Evolutionary conservation across 2,888 invertebrate species (phyloP), one percentile per base, ranked within the genome.

Genomic region (Noctua janthina): DNA sequence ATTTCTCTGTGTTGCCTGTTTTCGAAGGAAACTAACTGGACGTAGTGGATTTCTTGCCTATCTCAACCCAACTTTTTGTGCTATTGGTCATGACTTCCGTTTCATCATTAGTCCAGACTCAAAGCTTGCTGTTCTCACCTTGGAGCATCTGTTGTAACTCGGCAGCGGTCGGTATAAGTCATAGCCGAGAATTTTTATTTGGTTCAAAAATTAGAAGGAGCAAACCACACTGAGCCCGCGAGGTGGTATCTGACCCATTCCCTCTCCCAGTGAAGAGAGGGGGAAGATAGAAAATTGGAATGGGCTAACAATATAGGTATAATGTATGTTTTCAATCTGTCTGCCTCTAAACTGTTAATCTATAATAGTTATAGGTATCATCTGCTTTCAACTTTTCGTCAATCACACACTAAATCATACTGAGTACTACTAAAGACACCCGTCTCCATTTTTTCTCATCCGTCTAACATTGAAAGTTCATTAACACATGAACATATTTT

Each of bases 401-500:
- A 69, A 82, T 79, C 85, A 46, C 80, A 82, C 72, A n/a, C 56
- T 85, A 79, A 85, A 82, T 85, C 85, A 85, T 69, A 85, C 56
- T 64, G 62, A 79, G 43, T 46, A 85, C 15, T 80, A 66, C 59
- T 72, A 46, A 66, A 39, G 35, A 75, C n/a, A 11, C 70, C 43
- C 49, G n/a, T 23, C 23, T 62, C 29, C 43, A 69, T 76, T 80
- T 80, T 75, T 79, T 87, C 73, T 51, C 70, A 76, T 68, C 64
- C n/a, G 68, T n/a, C 35, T 17, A 43, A 75, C 76, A 78, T 74
- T 76, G 69, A 59, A 76, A 83, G 83, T 84, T 84, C 87, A 87
- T 85, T 85, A 87, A 85, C 82, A 83, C 80, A 82, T 83, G 76
- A 51, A 78, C 82, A 87, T 75, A 83, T 87, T 83, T 86, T 90